A percentile compares a stretch with the other conserved stretches of the same genome.
phyloP scores from a whole-genome alignment of 1,140 invertebrate genomes.

The Aphis craccivora region DNA sequence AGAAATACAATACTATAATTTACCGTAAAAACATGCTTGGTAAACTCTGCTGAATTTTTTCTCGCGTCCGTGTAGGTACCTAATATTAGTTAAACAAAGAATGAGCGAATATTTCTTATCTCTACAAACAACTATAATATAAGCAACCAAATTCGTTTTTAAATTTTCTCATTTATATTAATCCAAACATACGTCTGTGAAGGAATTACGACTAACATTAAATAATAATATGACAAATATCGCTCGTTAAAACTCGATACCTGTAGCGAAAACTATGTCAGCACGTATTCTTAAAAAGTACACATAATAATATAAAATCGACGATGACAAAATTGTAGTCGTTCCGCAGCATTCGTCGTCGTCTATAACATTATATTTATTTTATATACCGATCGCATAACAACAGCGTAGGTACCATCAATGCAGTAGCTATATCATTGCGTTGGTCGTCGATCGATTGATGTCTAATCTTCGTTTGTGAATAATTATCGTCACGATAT shows the following conservation, averaged over 20 bases:
- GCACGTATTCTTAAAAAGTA: background rate
- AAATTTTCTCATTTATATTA: background rate
- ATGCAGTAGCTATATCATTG: background rate
- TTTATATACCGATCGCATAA: background rate
- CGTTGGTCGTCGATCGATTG: background rate
- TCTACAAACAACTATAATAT: background rate
- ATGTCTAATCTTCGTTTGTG: background rate
- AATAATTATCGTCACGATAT: background rate
- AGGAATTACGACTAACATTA: background rate
- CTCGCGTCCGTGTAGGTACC: background rate
- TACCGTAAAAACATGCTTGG: background rate
- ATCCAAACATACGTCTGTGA: background rate
- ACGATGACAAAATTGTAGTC: background rate
- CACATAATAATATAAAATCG: background rate
- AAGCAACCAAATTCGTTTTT: background rate
- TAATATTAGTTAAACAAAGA: background rate
- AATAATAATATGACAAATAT: background rate
- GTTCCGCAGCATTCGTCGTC: too few species aligned
- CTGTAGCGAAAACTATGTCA: background rate
- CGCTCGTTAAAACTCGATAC: background rate
- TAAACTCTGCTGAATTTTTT: background rate
- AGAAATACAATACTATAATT: background rate
- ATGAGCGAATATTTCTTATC: background rate
- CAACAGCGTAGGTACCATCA: background rate
- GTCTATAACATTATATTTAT: background rate